phyloP scores from a whole-genome alignment of 2,888 invertebrate genomes.

The Incurvaria masculella region DNA sequence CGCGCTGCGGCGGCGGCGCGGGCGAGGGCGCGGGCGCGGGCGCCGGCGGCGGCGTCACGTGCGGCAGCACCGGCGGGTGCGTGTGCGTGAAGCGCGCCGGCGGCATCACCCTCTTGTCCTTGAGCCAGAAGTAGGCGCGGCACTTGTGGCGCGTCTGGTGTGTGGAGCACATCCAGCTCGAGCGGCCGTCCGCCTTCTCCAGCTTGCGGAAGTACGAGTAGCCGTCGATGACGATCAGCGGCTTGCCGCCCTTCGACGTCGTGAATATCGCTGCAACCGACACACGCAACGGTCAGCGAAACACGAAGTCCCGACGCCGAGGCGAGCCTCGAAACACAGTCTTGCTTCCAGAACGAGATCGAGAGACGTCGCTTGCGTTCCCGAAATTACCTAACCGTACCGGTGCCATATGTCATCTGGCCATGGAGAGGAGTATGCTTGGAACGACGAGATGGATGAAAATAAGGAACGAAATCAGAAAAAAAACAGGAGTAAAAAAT shows the following conservation, averaged over 20 bases:
- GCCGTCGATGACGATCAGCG: constrained; percentile 1
- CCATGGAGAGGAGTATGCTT: too few relatives aligned
- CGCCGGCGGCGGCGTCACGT: too few relatives aligned
- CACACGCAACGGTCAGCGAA: too few relatives aligned
- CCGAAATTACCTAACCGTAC: too few relatives aligned
- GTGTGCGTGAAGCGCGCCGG: not conserved
- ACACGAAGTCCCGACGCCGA: too few relatives aligned
- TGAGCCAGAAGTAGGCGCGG: not conserved
- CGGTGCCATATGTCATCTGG: too few relatives aligned
- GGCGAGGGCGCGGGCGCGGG: not conserved
- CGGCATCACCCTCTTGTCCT: not conserved
- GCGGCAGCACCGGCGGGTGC: not conserved
- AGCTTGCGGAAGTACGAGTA: constrained; percentile 3
- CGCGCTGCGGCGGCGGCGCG: not conserved
- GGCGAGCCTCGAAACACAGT: too few relatives aligned
- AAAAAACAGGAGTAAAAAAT: too few relatives aligned
- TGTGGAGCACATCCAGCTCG: constrained; percentile 1
- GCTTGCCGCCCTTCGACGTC: constrained; percentile 1
- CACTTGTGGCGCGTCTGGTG: constrained; percentile 1
- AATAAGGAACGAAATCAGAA: too few relatives aligned
- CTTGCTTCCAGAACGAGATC: too few relatives aligned
- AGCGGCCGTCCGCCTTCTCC: not conserved
- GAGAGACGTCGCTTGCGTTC: too few relatives aligned
- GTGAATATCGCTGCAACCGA: constrained; percentile 5
- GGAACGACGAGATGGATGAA: too few relatives aligned